A percentile compares a stretch with the other conserved stretches of the same genome.
Evolutionary conservation across 1,140 invertebrate genomes (phyloP).

Genomic region (Euschistus heros): DNA sequence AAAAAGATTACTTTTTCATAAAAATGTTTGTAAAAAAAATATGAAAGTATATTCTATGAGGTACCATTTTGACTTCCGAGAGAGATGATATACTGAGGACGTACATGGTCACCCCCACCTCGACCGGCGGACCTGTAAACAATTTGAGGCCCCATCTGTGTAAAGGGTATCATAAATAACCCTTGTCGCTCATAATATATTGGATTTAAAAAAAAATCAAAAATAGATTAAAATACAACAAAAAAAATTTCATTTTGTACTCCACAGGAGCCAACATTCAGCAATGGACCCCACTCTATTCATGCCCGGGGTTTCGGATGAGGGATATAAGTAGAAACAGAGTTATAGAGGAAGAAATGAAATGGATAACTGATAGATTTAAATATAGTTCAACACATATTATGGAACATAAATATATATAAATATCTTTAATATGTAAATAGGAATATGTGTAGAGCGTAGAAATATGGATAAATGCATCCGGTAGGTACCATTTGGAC

Average conservation of each 20-base stretch:
- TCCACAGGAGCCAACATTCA: constrained; percentile 8
- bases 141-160: constrained; percentile 24
- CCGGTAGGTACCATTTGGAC: constrained; percentile 86
- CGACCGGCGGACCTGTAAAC: constrained; percentile 87
- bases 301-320: constrained; percentile 9
- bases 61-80: constrained; percentile 97
- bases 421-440: constrained; percentile 16
- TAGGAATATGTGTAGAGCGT: constrained; percentile 19
- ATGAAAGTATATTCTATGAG: constrained; percentile 5
- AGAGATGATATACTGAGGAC: constrained; percentile 96
- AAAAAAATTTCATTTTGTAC: too few relatives aligned
- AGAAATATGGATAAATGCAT: constrained; percentile 16
- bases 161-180: not conserved
- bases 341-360: constrained; percentile 16
- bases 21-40: constrained; percentile 5
- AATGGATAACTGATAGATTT: constrained; percentile 20
- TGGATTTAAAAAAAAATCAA: not conserved
- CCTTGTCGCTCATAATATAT: not conserved
- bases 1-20: constrained; percentile 8
- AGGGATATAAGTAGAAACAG: constrained; percentile 12
- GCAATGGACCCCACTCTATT: constrained; percentile 1
- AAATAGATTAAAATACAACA: too few relatives aligned
- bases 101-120: constrained; percentile 95
- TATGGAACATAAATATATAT: constrained; percentile 5
- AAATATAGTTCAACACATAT: not conserved